Evolutionary conservation across 92 coral and sea anemone genomes (phyloP).

Genomic region (Palythoa caribaeorum): DNA sequence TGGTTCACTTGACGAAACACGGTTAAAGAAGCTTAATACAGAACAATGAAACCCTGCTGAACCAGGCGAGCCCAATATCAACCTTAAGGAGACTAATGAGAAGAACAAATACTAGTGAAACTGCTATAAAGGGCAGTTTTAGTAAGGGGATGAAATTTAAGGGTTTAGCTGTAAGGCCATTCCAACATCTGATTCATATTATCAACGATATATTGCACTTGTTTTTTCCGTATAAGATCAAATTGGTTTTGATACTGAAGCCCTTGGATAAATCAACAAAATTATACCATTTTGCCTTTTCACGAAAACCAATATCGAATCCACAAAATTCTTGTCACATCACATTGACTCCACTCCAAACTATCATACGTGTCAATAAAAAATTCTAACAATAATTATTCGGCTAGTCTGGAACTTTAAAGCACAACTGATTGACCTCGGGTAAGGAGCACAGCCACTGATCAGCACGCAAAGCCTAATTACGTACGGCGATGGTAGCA

Average conservation of each 20-base stretch:
- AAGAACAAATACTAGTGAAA: neutral
- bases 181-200: neutral
- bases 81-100: neutral
- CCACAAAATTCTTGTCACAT: neutral
- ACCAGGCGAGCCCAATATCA: neutral
- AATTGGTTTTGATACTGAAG: neutral
- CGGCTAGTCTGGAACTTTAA: neutral
- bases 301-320: neutral
- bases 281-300: neutral
- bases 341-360: too few species aligned
- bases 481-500: neutral
- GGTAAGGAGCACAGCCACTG: neutral
- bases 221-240: neutral
- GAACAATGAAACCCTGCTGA: neutral
- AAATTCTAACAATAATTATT: neutral
- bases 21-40: neutral
- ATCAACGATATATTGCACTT: conserved; percentile 1
- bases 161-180: neutral
- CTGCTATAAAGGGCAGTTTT: neutral
- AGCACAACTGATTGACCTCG: neutral
- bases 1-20: conserved; percentile 8
- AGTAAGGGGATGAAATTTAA: neutral
- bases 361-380: too few species aligned
- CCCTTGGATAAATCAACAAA: neutral
- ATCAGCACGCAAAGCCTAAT: neutral